These are phyloP conservation scores for Actinia tenebrosa DNA, from an alignment of 64 coral and sea anemone species.

Conservation along the genomic window DNA sequence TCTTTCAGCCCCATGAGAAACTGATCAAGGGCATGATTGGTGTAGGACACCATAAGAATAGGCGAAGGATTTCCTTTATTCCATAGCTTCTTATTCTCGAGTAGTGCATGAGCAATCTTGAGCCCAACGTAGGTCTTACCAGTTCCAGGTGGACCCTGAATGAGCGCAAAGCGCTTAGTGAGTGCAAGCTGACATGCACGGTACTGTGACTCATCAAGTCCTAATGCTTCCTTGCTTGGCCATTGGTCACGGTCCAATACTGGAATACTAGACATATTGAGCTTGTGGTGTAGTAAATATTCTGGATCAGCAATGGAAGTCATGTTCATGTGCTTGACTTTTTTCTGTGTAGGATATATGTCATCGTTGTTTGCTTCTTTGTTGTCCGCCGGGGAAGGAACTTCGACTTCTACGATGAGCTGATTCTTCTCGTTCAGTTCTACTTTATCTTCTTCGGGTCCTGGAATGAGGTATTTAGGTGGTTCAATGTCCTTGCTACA, in stretches of 20 bases:
- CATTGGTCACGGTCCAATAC: neutral
- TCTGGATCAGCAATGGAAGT: neutral
- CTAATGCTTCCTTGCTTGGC: constrained; percentile 6
- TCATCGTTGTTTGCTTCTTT: neutral
- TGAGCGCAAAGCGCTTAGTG: constrained; percentile 77
- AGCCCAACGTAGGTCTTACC: constrained; percentile 90
- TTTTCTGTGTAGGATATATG: too few relatives aligned
- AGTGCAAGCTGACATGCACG: constrained; percentile 48
- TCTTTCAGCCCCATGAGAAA: constrained; percentile 71
- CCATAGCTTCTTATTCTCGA: constrained; percentile 51
- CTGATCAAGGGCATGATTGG: constrained; percentile 88
- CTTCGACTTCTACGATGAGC: too few relatives aligned
- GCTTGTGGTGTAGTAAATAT: neutral
- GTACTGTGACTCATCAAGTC: constrained; percentile 35
- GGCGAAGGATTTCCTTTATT: constrained; percentile 17
- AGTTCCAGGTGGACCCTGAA: constrained; percentile 88
- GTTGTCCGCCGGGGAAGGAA: too few relatives aligned
- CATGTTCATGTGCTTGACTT: too few relatives aligned
- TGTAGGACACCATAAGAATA: constrained; percentile 90
- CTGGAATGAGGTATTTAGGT: constrained; percentile 8
- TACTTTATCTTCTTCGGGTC: too few relatives aligned
- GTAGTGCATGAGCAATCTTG: constrained; percentile 71
- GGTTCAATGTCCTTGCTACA: neutral
- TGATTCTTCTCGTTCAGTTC: neutral
- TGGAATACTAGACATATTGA: neutral